phyloP scores from a whole-genome alignment of 1,140 invertebrate genomes.

The Ectropis grisescens region DNA sequence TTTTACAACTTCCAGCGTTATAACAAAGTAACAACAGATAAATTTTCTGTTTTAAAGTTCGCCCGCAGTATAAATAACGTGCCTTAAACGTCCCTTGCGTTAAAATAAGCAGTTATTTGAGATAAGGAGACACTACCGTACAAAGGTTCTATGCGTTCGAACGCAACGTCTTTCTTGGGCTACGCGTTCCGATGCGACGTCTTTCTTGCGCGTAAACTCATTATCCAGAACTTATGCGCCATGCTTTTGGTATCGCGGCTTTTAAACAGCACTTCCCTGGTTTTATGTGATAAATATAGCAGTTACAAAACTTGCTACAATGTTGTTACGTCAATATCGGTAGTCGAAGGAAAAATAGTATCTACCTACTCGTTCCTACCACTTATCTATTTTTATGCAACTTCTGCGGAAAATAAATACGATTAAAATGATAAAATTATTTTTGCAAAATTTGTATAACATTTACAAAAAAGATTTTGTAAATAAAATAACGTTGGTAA shows the following conservation, averaged over 20 bases:
- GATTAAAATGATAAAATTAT: too few relatives aligned
- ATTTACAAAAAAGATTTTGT: too few relatives aligned
- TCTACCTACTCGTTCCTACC: too few relatives aligned
- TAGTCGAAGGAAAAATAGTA: too few relatives aligned
- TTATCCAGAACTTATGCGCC: constrained; percentile 46
- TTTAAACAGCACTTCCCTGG: constrained; percentile 51
- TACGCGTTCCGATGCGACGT: too few relatives aligned
- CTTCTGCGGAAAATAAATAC: too few relatives aligned
- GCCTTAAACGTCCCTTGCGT: constrained; percentile 43
- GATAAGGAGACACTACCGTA: constrained; percentile 31
- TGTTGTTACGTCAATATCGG: too few relatives aligned
- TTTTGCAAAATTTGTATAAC: too few relatives aligned
- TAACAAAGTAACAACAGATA: constrained; percentile 34
- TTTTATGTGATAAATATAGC: too few relatives aligned
- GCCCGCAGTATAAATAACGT: constrained; percentile 44
- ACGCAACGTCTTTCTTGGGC: constrained; percentile 41
- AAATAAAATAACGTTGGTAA: too few relatives aligned
- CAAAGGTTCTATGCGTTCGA: constrained; percentile 35
- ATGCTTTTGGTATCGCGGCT: constrained; percentile 47
- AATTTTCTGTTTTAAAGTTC: constrained; percentile 45
- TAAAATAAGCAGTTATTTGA: constrained; percentile 36
- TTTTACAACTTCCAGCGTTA: constrained; percentile 35
- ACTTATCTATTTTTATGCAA: too few relatives aligned
- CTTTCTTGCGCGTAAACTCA: constrained; percentile 57
- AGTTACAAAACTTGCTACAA: too few relatives aligned